phyloP scores from a whole-genome alignment of 2,888 invertebrate species.

The Aspidapion aeneum region DNA sequence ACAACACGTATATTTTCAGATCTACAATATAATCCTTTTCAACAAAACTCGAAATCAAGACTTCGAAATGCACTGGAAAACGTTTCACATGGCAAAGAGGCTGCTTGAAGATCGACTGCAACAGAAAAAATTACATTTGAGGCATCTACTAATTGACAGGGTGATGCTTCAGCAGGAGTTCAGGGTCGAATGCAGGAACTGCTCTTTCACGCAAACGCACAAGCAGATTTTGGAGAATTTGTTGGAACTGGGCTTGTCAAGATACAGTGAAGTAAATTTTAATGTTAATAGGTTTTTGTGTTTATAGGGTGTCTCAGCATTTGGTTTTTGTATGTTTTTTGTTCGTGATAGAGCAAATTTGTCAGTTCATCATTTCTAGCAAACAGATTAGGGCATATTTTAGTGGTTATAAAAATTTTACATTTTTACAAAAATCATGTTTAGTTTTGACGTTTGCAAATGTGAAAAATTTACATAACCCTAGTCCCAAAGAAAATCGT shows the following conservation, averaged over 20 bases:
- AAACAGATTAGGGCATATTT: no score
- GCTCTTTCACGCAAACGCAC: conserved; percentile 59
- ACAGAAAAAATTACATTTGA: conserved; percentile 57
- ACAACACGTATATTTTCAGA: no score
- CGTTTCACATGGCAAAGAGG: conserved; percentile 60
- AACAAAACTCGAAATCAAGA: conserved; percentile 54
- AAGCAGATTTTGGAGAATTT: conserved; percentile 58
- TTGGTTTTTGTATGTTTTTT: no score
- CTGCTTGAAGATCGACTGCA: conserved; percentile 61
- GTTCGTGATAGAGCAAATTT: no score
- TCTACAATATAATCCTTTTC: conserved; percentile 62
- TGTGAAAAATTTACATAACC: no score
- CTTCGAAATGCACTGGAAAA: conserved; percentile 64
- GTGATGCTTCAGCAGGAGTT: conserved; percentile 64
- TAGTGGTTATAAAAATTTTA: no score
- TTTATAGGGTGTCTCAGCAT: no score
- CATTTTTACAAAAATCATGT: no score
- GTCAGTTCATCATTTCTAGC: no score
- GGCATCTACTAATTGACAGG: conserved; percentile 64
- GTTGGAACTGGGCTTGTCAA: conserved; percentile 59
- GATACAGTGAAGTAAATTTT: conserved; percentile 59
- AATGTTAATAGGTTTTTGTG: no score
- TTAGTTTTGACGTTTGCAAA: no score
- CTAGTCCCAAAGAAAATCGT: no score
- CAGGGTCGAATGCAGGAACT: conserved; percentile 47